phyloP scores from a whole-genome alignment of 2,888 invertebrate genomes.

The Erebia aethiops region DNA sequence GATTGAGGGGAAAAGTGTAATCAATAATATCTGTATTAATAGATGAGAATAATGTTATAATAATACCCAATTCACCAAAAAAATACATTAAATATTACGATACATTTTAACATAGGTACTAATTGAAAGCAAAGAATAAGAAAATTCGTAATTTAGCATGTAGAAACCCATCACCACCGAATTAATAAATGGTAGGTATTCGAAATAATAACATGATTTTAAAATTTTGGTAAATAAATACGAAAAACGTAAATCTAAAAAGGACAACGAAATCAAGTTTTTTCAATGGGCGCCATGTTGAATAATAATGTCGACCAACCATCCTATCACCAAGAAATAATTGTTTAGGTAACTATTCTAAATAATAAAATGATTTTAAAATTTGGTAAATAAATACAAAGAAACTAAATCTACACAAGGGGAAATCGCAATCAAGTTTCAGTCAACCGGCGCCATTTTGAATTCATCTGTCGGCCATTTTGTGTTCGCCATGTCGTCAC shows the following conservation, averaged over 20 bases:
- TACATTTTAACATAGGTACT: conserved; percentile 29
- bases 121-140: conserved; percentile 4
- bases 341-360: not conserved
- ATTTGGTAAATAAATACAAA: not conserved
- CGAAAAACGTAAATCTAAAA: too few relatives aligned
- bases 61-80: conserved; percentile 21
- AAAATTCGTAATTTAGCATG: conserved; percentile 42
- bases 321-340: conserved; percentile 20
- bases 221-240: too few relatives aligned
- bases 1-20: conserved; percentile 15
- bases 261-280: too few relatives aligned
- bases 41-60: not conserved
- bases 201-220: too few relatives aligned
- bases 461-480: conserved; percentile 50
- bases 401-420: not conserved
- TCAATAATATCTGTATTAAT: conserved; percentile 10
- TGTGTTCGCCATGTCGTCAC: conserved; percentile 56
- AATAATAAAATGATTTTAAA: not conserved
- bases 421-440: not conserved
- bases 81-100: conserved; percentile 10
- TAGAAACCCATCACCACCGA: not conserved
- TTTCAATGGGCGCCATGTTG: too few relatives aligned
- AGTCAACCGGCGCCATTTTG: conserved; percentile 16
- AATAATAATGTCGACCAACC: not conserved
- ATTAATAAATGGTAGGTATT: too few relatives aligned